phyloP scores from a whole-genome alignment of 1,140 invertebrate species.

The Solen grandis region DNA sequence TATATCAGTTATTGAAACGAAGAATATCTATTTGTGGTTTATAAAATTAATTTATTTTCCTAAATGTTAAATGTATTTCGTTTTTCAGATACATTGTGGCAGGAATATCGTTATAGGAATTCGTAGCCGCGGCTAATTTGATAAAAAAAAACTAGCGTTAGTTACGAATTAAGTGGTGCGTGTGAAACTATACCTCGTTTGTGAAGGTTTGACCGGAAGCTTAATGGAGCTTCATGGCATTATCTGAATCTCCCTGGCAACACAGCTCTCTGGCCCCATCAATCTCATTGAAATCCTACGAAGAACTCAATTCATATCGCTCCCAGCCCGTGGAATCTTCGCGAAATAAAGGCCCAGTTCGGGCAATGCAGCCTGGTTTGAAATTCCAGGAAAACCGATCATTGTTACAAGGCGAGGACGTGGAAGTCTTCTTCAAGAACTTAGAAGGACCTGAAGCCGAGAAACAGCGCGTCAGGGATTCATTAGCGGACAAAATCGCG shows the following conservation, averaged over 20 bases:
- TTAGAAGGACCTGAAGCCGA: constrained; percentile 62
- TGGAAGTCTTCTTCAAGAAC: constrained; percentile 75
- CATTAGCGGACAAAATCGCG: neutral
- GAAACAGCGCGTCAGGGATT: neutral
- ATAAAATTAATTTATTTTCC: too few relatives aligned
- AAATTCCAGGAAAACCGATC: constrained; percentile 69
- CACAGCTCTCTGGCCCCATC: neutral
- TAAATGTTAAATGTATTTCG: too few relatives aligned
- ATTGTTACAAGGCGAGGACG: constrained; percentile 72
- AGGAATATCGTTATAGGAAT: too few relatives aligned
- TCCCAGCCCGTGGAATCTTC: constrained; percentile 4
- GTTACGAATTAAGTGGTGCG: neutral
- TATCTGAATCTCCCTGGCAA: constrained; percentile 34
- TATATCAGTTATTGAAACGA: too few relatives aligned
- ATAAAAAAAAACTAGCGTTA: too few relatives aligned
- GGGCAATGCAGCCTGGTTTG: constrained; percentile 66
- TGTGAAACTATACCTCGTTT: constrained; percentile 9
- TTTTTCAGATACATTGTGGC: too few relatives aligned
- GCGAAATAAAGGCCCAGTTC: constrained; percentile 30
- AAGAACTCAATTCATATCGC: constrained; percentile 26
- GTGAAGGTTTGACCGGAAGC: constrained; percentile 8
- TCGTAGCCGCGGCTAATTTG: too few relatives aligned
- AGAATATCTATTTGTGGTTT: too few relatives aligned
- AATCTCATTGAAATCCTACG: constrained; percentile 2
- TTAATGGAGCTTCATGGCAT: constrained; percentile 46